A percentile compares a stretch with the other conserved stretches of the same genome.
Evolutionary conservation across 1,140 invertebrate genomes (phyloP).

Genomic region (Penaeus chinensis): DNA sequence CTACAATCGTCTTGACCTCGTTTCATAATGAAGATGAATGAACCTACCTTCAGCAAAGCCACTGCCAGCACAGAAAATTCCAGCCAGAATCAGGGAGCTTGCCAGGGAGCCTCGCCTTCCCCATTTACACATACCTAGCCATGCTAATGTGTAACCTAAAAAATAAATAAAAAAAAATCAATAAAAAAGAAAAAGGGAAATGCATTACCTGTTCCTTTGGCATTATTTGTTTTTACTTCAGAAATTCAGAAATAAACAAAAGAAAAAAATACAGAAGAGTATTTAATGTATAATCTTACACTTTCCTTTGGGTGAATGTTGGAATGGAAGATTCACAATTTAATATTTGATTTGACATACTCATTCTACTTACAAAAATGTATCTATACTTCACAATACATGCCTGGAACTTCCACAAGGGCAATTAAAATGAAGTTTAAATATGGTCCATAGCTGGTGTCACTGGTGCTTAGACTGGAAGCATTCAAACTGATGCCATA

Average conservation of each 20-base stretch:
- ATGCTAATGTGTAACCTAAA: constrained; percentile 54
- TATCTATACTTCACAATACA: neutral
- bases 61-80: constrained; percentile 40
- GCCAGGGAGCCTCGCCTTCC: constrained; percentile 48
- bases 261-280: too few relatives aligned
- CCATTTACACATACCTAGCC: constrained; percentile 56
- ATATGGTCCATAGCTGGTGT: constrained; percentile 25
- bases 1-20: too few relatives aligned
- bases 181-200: constrained; percentile 4
- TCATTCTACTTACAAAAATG: neutral
- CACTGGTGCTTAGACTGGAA: neutral
- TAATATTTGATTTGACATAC: neutral
- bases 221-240: too few relatives aligned
- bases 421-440: constrained; percentile 53
- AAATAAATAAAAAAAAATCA: neutral
- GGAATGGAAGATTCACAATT: neutral
- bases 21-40: neutral
- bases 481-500: constrained; percentile 41
- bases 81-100: constrained; percentile 48
- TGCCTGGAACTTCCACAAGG: constrained; percentile 55
- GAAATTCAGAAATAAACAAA: too few relatives aligned
- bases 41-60: constrained; percentile 45
- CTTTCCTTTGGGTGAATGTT: neutral
- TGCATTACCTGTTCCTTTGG: too few relatives aligned
- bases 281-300: too few relatives aligned